Percentiles rank a stretch among this genome's conserved stretches.
These are phyloP conservation scores for Himantopus leucocephalus DNA, from an alignment of 2,113 vertebrate genomes.

Conservation along the genomic window DNA sequence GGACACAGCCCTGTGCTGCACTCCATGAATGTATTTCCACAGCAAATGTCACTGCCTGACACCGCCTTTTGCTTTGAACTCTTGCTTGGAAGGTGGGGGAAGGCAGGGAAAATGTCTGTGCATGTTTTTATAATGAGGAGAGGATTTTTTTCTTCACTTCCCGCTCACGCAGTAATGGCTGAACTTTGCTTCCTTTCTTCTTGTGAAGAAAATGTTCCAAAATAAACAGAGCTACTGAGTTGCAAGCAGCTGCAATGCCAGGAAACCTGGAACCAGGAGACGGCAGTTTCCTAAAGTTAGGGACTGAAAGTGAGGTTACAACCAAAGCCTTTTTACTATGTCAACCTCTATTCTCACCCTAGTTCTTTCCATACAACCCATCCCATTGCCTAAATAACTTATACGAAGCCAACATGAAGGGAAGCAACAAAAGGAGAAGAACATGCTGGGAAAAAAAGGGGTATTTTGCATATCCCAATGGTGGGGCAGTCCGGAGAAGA, in stretches of 20 bases:
- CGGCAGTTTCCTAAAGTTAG: background rate
- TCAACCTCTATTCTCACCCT: background rate
- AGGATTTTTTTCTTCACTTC: background rate
- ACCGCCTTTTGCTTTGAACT: background rate
- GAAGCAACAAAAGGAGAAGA: background rate
- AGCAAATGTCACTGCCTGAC: background rate
- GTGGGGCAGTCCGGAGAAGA: background rate
- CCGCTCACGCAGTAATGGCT: background rate
- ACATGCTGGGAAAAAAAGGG: background rate
- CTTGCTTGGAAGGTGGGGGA: background rate
- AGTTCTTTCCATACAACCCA: background rate
- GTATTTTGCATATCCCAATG: rapidly evolving
- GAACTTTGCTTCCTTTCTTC: constrained; percentile 4
- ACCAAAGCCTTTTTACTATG: background rate
- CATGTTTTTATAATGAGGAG: background rate
- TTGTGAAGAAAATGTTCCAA: background rate
- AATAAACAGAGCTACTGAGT: background rate
- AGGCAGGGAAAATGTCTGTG: background rate
- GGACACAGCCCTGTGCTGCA: background rate
- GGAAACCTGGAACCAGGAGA: background rate
- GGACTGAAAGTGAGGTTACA: background rate
- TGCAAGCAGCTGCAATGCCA: rapidly evolving
- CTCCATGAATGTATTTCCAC: background rate
- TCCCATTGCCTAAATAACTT: background rate
- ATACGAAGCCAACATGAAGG: background rate